Conservation (phyloP, 2,113 vertebrate species). For the Leptobrachium leishanense region DNA sequence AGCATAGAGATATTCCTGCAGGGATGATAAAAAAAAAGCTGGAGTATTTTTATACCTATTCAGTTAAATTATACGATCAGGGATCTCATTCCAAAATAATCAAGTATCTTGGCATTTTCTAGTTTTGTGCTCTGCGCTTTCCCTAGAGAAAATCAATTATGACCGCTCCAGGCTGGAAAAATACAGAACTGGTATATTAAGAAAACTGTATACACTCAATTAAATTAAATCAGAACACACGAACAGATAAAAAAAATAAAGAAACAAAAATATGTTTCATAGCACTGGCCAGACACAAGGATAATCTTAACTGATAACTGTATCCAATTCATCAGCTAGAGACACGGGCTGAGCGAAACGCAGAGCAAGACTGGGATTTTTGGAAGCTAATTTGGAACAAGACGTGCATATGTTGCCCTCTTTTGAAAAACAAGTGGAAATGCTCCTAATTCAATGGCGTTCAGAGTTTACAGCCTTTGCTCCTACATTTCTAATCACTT, state of each 20-base stretch:
- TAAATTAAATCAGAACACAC: constrained; percentile 60
- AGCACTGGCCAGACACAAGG: constrained; percentile 52
- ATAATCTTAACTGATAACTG: constrained; percentile 61
- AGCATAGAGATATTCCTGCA: not conserved
- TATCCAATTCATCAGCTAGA: constrained; percentile 57
- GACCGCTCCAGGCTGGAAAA: constrained; percentile 53
- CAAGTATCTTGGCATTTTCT: constrained; percentile 47
- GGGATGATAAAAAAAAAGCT: constrained; percentile 1
- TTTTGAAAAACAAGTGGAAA: constrained; percentile 66
- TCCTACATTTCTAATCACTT: not conserved
- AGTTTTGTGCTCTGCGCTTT: constrained; percentile 38
- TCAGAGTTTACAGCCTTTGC: not conserved
- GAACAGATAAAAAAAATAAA: constrained; percentile 58
- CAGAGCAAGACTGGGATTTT: constrained; percentile 46
- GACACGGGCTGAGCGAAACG: constrained; percentile 54
- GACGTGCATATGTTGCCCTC: constrained; percentile 68
- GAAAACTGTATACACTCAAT: constrained; percentile 52
- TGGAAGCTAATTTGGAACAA: constrained; percentile 50
- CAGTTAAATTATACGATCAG: constrained; percentile 15
- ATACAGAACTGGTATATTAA: constrained; percentile 50
- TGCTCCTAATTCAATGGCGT: constrained; percentile 45
- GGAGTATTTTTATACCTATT: not conserved
- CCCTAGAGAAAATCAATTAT: constrained; percentile 51
- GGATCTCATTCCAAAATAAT: constrained; percentile 50
- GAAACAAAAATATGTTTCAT: constrained; percentile 60